Evolutionary conservation across 1,140 invertebrate species (phyloP), one percentile per base, ranked within the genome.

Genomic region (Pissodes strobi): DNA sequence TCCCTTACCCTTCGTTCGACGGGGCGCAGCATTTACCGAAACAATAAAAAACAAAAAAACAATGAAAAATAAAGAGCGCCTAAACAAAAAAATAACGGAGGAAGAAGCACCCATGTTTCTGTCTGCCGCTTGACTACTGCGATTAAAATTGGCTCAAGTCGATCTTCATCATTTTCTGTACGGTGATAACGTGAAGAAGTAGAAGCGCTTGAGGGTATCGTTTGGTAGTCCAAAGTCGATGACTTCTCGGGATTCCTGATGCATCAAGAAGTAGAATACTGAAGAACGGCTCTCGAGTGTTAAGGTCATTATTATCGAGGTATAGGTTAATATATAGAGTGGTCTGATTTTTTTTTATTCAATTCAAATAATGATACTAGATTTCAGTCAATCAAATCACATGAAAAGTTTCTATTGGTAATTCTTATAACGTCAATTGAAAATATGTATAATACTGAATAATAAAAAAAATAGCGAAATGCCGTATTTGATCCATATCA

Each of bases 1-100:
- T 2, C 15, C 49, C 38, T 59, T 68, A 13, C 51, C 49, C 48
- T 64, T 69, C 23, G 63, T 66, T 23, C 56, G 64, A 38, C 27
- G 21, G n/a, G 67, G 65, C 17, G 68, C 64, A 2, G 21, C 27
- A 30, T 48, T 12, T 12, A 48, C 19, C 22, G 19, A 12, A 2
- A 23, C 10, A n/a, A 3, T 12, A 4, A 19, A 22, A 2, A 9
- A 23, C 1, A 27, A 2, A 13, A 48, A 27, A 22, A 48, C 6
- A 21, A 9, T 18, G 9, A 45, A 18, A 17, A 38, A 13, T 3
- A n/a, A 5, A 38, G 2, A 10, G 15, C 15, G 3, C 2, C 2
- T 10, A 12, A 38, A 38, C 17, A 43, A 15, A 27, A 27, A 27
- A 27, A 27, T 27, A 27, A 27, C 25, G 3, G 25, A 27, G 4